Base-by-base conservation (phyloP, 1,140 invertebrate species). In the Pygmarrhopalites habei region DNA sequence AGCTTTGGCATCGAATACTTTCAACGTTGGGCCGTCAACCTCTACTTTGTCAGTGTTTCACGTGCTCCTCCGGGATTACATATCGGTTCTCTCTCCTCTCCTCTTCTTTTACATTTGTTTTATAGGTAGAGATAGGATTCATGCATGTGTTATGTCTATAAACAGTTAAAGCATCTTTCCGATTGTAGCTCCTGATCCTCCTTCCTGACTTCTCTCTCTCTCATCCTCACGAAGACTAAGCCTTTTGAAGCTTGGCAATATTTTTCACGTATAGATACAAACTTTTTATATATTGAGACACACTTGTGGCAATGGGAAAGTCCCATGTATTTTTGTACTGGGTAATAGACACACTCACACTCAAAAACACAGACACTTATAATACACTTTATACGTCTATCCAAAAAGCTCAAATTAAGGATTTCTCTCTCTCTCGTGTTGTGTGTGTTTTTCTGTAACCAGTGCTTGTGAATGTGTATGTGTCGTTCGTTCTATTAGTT, bases 41-140 rank as follows among this genome's bases (percentile, higher is more conserved):
- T 52, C 49, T 52, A 52, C 49, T 52, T 52, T 52, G 49, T 52
- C 49, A 52, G 49, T n/a, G n/a, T 52, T 52, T 52, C 49, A 52
- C 49, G 49, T 52, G 49, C 49, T 52, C 49, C 49, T 28, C 10
- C 19, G 23, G 49, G 49, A 52, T 52, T 52, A 52, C n/a, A n/a
- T n/a, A n/a, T n/a, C n/a, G 49, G 3, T 26, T 28, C 21, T 25
- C 49, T 28, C 3, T 26, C 49, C n/a, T n/a, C n/a, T n/a, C n/a
- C n/a, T n/a, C n/a, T n/a, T n/a, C n/a, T n/a, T n/a, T n/a, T 29
- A 52, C 49, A 52, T 26, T 52, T 52, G 49, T 52, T 52, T 17
- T 35, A 35, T 35, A 35, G 32, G 32, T 35, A 35, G 32, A 47
- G n/a, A 47, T n/a, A 47, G 7, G 17, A n/a, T 10, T 5, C 19